Evolutionary conservation across 2,113 vertebrate genomes (phyloP).

Genomic region (Atractosteus spatula): DNA sequence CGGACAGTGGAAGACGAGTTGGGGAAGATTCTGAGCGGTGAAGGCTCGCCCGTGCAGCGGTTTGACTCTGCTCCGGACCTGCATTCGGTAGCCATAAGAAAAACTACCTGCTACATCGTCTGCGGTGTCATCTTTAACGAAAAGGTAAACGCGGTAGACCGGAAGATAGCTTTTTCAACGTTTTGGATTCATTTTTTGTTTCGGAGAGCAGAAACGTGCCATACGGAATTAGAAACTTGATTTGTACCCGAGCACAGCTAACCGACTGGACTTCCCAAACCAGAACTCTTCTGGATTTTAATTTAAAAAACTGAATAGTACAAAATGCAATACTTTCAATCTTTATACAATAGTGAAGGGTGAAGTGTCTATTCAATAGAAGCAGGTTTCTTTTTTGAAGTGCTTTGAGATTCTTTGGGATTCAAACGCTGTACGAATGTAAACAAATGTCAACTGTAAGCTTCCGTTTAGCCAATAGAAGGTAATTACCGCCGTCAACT

Average conservation of each 20-base stretch:
- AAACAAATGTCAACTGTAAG: too few species aligned
- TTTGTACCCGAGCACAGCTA: not conserved
- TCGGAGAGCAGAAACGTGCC: not conserved
- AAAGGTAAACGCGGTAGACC: conserved; percentile 42
- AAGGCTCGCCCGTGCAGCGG: conserved; percentile 52
- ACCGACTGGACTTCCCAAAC: not conserved
- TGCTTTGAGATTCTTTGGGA: too few species aligned
- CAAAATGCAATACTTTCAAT: not conserved
- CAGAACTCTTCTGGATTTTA: not conserved
- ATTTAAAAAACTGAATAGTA: not conserved
- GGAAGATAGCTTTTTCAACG: not conserved
- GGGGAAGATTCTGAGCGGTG: conserved; percentile 55
- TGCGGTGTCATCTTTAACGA: conserved; percentile 63
- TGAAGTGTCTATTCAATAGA: too few species aligned
- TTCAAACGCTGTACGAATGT: too few species aligned
- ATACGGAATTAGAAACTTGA: not conserved
- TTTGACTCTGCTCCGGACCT: conserved; percentile 50
- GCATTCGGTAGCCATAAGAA: conserved; percentile 57
- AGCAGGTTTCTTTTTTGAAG: too few species aligned
- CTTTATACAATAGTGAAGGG: too few species aligned
- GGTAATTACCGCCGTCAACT: too few species aligned
- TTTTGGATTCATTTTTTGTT: too few species aligned
- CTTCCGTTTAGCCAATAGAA: too few species aligned
- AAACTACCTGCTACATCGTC: conserved; percentile 66
- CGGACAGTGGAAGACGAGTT: conserved; percentile 34